These are phyloP conservation scores for Drosophila sechellia DNA, from an alignment of 1,140 invertebrate genomes.

Conservation along the genomic window DNA sequence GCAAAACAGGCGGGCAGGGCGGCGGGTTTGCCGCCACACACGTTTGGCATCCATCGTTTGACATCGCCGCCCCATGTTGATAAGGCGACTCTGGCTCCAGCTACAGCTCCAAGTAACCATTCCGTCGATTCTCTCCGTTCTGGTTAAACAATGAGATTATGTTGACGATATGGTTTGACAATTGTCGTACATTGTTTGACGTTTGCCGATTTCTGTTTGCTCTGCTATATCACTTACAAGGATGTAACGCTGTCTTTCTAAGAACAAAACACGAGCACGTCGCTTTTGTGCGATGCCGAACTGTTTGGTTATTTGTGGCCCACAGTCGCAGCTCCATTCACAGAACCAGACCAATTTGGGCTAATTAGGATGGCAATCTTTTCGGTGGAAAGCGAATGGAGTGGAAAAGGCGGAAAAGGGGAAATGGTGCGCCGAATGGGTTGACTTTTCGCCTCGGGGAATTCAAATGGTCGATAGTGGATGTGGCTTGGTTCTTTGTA, in stretches of 20 bases:
- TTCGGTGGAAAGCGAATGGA: conserved; percentile 17
- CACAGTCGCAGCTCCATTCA: conserved; percentile 16
- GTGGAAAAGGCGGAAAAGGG: not conserved
- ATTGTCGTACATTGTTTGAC: conserved; percentile 84
- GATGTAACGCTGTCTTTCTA: conserved; percentile 79
- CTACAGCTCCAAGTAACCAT: not conserved
- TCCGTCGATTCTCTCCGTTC: conserved; percentile 16
- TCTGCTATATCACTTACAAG: conserved; percentile 73
- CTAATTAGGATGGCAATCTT: conserved; percentile 64
- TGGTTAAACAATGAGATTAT: conserved; percentile 83
- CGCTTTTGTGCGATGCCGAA: conserved; percentile 61
- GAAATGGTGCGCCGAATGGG: not conserved
- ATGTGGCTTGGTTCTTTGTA: not conserved
- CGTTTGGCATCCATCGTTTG: conserved; percentile 60
- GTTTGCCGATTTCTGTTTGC: conserved; percentile 82
- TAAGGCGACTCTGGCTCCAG: conserved; percentile 40
- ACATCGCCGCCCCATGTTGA: conserved; percentile 75
- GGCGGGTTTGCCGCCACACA: conserved; percentile 40
- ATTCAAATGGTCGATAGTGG: conserved; percentile 9
- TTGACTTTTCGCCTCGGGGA: conserved; percentile 4
- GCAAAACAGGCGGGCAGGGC: conserved; percentile 21
- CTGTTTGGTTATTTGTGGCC: conserved; percentile 1
- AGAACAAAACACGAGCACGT: conserved; percentile 68
- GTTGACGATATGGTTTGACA: conserved; percentile 84
- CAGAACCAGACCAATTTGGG: conserved; percentile 55